phyloP scores from a whole-genome alignment of 2,797 vertebrate species.

The Galago senegalensis region DNA sequence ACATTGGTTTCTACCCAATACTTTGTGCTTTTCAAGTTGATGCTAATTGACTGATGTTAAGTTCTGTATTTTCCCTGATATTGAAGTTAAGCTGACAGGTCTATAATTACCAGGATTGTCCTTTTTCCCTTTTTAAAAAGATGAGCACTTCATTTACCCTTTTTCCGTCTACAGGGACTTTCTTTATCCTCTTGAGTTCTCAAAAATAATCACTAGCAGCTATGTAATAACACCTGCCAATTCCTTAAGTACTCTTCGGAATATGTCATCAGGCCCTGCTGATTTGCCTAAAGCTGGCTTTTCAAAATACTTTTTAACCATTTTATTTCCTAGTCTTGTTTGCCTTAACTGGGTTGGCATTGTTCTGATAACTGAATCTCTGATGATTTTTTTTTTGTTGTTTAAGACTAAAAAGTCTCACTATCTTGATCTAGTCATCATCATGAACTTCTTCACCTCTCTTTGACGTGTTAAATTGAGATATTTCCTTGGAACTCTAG shows the following conservation, averaged over 20 bases:
- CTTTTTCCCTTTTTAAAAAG: conserved; percentile 83
- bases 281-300: conserved; percentile 81
- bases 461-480: not conserved
- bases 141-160: conserved; percentile 84
- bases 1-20: conserved; percentile 78
- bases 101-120: conserved; percentile 84
- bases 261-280: conserved; percentile 80
- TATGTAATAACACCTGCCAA: conserved; percentile 85
- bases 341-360: not conserved
- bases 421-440: not conserved
- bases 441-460: not conserved
- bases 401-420: conserved; percentile 46
- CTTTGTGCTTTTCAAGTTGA: conserved; percentile 82
- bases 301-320: conserved; percentile 80
- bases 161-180: conserved; percentile 82
- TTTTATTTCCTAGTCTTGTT: conserved; percentile 75
- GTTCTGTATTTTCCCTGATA: conserved; percentile 84
- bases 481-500: not conserved
- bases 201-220: conserved; percentile 83
- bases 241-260: conserved; percentile 82
- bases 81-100: conserved; percentile 83
- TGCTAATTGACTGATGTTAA: conserved; percentile 86
- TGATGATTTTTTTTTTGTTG: conserved; percentile 17
- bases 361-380: conserved; percentile 49
- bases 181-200: conserved; percentile 84